Evolutionary conservation across 2,888 invertebrate genomes (phyloP).

Genomic region (Scotopteryx bipunctaria): DNA sequence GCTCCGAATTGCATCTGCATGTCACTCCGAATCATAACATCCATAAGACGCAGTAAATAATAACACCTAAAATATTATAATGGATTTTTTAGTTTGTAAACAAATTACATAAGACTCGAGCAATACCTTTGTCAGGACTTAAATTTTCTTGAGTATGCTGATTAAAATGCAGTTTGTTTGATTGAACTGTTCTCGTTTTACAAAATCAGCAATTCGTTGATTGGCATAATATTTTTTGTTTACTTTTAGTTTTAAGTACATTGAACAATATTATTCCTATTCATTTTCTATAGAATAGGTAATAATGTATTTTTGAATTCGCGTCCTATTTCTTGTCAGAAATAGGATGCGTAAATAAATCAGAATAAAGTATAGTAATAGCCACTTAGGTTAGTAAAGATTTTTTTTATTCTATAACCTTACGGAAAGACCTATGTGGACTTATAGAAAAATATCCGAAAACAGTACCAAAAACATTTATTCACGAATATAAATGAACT

Average conservation of each 20-base stretch:
- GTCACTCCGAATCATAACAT: slow-evolving; percentile 8
- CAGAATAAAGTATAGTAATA: too few species aligned
- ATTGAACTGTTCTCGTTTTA: background rate
- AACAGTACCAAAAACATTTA: slow-evolving; percentile 26
- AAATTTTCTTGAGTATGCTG: background rate
- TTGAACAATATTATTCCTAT: too few species aligned
- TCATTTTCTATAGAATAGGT: too few species aligned
- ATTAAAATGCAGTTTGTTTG: background rate
- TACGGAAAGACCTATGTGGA: slow-evolving; percentile 2
- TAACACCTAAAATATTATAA: background rate
- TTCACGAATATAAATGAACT: slow-evolving; percentile 29
- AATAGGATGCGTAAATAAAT: too few species aligned
- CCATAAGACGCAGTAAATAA: background rate
- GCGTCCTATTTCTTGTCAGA: too few species aligned
- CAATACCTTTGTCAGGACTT: background rate
- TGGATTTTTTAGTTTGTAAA: too few species aligned
- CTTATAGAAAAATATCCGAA: slow-evolving; percentile 16
- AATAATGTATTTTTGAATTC: too few species aligned
- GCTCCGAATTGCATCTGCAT: slow-evolving; percentile 22
- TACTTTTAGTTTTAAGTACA: background rate
- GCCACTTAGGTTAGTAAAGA: too few species aligned
- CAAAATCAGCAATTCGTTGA: background rate
- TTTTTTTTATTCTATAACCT: background rate
- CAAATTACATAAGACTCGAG: slow-evolving; percentile 14
- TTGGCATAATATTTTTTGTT: background rate